phyloP scores from a whole-genome alignment of 2,888 invertebrate genomes.

The Callosobruchus maculatus region DNA sequence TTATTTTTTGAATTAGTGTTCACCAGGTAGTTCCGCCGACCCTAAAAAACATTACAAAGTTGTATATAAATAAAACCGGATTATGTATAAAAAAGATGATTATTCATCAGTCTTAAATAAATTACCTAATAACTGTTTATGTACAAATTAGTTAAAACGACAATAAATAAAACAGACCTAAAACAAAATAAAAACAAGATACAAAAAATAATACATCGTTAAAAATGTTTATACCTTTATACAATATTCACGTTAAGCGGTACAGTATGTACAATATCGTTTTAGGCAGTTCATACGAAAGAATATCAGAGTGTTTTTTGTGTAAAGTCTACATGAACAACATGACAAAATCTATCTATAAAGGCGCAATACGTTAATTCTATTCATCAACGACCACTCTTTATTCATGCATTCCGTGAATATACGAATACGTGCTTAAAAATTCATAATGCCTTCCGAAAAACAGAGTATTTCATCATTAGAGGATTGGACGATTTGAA shows the following conservation, averaged over 20 bases:
- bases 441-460: not conserved
- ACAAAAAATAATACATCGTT: not conserved
- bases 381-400: not conserved
- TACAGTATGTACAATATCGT: slow-evolving; percentile 22
- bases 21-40: not conserved
- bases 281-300: slow-evolving; percentile 22
- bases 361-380: not conserved
- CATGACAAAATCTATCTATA: slow-evolving; percentile 9
- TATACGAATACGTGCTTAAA: not conserved
- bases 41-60: not conserved
- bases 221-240: not conserved
- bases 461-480: too few species aligned
- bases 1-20: too few species aligned
- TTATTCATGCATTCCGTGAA: not conserved
- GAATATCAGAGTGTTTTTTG: not conserved
- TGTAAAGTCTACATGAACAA: slow-evolving; percentile 25
- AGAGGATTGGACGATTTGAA: too few species aligned
- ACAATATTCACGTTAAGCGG: not conserved
- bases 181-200: not conserved
- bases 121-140: slow-evolving; percentile 39
- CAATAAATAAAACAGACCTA: not conserved
- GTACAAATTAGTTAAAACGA: slow-evolving; percentile 30
- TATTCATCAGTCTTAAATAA: slow-evolving; percentile 46
- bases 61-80: slow-evolving; percentile 28
- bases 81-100: slow-evolving; percentile 37